Evolutionary conservation across 92 coral and sea anemone species (phyloP).

Genomic region (Muricea muricata): DNA sequence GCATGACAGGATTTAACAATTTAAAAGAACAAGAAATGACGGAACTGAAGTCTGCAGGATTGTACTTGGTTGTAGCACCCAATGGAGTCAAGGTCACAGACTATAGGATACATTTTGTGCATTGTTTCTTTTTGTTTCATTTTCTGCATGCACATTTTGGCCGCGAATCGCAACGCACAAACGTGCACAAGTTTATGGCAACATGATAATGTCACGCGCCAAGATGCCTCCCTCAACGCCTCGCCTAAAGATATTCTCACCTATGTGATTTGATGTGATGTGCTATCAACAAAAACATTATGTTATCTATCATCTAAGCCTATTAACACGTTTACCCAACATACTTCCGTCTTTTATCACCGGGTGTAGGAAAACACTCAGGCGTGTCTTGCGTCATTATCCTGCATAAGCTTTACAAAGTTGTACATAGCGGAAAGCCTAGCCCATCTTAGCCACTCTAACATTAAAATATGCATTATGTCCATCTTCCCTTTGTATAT

Average conservation of each 20-base stretch:
- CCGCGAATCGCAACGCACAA: too few relatives aligned
- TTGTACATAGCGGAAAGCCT: slow-evolving; percentile 8
- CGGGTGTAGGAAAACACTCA: neutral
- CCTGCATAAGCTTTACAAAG: slow-evolving; percentile 3
- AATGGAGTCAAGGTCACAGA: too few relatives aligned
- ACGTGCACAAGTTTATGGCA: too few relatives aligned
- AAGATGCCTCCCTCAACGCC: neutral
- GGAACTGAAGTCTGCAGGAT: too few relatives aligned
- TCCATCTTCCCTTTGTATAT: neutral
- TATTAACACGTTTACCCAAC: slow-evolving; percentile 10
- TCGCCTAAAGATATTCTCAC: neutral
- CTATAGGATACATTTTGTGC: too few relatives aligned
- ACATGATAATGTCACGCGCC: neutral
- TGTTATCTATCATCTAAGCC: neutral
- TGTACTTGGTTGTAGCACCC: too few relatives aligned
- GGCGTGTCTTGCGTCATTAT: slow-evolving; percentile 8
- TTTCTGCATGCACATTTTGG: too few relatives aligned
- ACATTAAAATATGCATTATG: slow-evolving; percentile 20
- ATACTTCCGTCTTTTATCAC: neutral
- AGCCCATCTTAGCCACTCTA: slow-evolving; percentile 8
- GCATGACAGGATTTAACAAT: too few relatives aligned
- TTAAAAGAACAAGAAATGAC: too few relatives aligned
- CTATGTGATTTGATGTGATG: neutral
- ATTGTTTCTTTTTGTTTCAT: too few relatives aligned
- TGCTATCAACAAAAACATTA: slow-evolving; percentile 18